A percentile compares a stretch with the other conserved stretches of the same genome.
phyloP scores from a whole-genome alignment of 2,113 vertebrate genomes.

The Etheostoma spectabile region DNA sequence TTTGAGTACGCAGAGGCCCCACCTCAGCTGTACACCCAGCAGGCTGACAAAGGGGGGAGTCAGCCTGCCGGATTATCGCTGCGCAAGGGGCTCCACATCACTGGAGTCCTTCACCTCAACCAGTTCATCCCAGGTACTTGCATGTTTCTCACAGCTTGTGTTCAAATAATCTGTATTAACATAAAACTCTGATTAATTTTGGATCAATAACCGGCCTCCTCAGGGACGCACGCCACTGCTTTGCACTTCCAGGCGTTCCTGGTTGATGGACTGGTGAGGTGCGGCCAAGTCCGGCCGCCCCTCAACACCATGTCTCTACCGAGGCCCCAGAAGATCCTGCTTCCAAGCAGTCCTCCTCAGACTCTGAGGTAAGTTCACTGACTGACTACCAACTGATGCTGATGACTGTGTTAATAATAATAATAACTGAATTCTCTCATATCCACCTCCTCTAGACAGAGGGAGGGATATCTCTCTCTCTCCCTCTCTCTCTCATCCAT shows the following conservation, averaged over 20 bases:
- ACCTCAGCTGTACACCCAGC: not conserved
- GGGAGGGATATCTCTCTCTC: fast-evolving
- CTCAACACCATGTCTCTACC: too few relatives aligned
- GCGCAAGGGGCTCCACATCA: not conserved
- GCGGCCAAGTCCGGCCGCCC: too few relatives aligned
- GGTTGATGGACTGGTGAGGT: not conserved
- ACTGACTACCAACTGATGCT: too few relatives aligned
- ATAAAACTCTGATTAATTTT: not conserved
- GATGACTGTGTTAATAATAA: too few relatives aligned
- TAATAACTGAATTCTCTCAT: too few relatives aligned
- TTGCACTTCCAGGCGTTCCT: not conserved
- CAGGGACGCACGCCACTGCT: not conserved
- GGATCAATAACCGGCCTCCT: not conserved
- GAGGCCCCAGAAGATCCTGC: too few relatives aligned
- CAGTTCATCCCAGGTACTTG: not conserved
- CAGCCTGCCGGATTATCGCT: not conserved
- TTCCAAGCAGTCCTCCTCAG: too few relatives aligned
- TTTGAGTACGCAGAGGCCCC: not conserved
- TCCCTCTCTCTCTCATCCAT: too few relatives aligned
- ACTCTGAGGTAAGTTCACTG: too few relatives aligned
- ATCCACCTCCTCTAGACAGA: fast-evolving
- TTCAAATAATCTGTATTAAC: not conserved
- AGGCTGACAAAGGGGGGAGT: not conserved
- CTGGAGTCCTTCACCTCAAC: not conserved
- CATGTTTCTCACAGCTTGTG: not conserved